A percentile compares a stretch with the other conserved stretches of the same genome.
These are phyloP conservation scores for Drosophila borborema DNA, from an alignment of 2,888 invertebrate species.

Conservation along the genomic window DNA sequence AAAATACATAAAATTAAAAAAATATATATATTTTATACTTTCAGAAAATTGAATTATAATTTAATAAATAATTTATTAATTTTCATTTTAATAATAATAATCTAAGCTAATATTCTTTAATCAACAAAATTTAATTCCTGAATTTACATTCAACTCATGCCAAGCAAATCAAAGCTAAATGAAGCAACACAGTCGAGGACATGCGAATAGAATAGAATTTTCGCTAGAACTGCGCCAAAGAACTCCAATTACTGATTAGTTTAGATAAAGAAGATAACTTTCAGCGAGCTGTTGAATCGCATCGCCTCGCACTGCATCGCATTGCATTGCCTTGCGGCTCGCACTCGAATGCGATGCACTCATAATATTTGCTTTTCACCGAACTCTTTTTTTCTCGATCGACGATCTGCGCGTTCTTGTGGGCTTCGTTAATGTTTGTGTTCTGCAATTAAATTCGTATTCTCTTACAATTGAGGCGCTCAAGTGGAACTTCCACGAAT, in stretches of 20 bases:
- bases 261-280: constrained; percentile 19
- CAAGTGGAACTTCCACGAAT: constrained; percentile 77
- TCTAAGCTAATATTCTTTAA: not conserved
- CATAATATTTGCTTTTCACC: constrained; percentile 45
- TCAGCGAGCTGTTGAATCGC: constrained; percentile 9
- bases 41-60: no score
- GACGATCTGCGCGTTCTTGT: not conserved
- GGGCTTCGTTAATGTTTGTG: constrained; percentile 56
- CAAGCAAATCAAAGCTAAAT: not conserved
- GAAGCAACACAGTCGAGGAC: not conserved
- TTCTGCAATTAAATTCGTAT: constrained; percentile 81
- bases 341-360: constrained; percentile 18
- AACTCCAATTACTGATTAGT: constrained; percentile 37
- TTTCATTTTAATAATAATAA: no score
- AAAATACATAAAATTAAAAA: no score
- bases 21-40: no score
- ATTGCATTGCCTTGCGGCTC: no score
- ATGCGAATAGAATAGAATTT: not conserved
- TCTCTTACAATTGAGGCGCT: constrained; percentile 77
- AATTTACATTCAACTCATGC: not conserved
- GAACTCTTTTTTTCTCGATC: constrained; percentile 15
- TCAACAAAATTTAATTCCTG: no score
- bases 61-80: no score
- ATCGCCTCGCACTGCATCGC: not conserved
- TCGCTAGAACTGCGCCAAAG: not conserved